phyloP scores from a whole-genome alignment of 2,888 invertebrate species.

The Synergus umbraculus region DNA sequence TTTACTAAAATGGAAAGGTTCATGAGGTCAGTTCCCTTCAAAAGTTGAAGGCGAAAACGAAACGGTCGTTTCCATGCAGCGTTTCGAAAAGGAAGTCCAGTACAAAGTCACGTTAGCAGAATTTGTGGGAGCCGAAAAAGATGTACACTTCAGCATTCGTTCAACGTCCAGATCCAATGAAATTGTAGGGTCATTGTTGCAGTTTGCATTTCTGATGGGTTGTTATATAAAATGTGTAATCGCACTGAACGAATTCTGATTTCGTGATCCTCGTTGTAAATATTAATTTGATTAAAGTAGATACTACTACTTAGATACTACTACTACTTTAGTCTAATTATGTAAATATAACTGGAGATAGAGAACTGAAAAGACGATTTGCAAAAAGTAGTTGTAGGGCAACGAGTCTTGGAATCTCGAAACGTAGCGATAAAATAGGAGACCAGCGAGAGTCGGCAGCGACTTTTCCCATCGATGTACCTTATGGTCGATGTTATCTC shows the following conservation, averaged over 20 bases:
- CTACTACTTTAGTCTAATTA: too few relatives aligned
- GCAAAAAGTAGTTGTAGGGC: constrained; percentile 3
- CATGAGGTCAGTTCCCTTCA: background rate
- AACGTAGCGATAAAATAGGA: constrained; percentile 36
- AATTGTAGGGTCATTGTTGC: background rate
- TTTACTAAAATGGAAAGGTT: constrained; percentile 3
- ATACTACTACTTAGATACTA: too few relatives aligned
- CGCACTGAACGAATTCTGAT: background rate
- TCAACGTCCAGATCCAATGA: background rate
- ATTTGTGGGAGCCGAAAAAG: background rate
- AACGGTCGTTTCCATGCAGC: constrained; percentile 9
- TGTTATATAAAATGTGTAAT: background rate
- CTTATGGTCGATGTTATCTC: constrained; percentile 46
- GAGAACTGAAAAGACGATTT: background rate
- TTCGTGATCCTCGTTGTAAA: background rate
- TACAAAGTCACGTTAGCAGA: background rate
- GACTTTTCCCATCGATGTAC: constrained; percentile 42
- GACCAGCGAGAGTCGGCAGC: constrained; percentile 39
- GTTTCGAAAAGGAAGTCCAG: constrained; percentile 9
- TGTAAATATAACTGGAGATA: too few relatives aligned
- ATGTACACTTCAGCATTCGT: background rate
- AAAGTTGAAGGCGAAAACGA: constrained; percentile 6
- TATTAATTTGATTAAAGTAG: too few relatives aligned
- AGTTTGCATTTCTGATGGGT: background rate
- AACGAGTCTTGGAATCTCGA: constrained; percentile 36